phyloP scores from a whole-genome alignment of 1,140 invertebrate genomes.

The Neuroterus valhalla region DNA sequence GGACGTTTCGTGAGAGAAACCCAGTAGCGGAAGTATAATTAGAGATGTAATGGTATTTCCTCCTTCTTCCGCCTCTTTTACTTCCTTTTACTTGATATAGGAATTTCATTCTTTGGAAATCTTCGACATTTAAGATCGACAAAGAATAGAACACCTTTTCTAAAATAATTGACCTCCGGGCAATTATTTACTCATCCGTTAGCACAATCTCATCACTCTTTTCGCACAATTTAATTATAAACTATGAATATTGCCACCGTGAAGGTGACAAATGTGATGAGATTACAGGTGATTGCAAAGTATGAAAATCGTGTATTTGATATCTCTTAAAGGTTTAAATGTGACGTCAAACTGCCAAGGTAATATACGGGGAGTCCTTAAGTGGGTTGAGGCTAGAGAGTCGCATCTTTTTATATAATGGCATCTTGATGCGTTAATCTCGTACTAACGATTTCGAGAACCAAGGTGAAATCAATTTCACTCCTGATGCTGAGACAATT shows the following conservation, averaged over 20 bases:
- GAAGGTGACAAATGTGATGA: constrained; percentile 28
- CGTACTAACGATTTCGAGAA: constrained; percentile 36
- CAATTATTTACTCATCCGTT: constrained; percentile 11
- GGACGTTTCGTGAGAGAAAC: not conserved
- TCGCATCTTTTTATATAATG: constrained; percentile 56
- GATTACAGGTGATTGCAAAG: constrained; percentile 46
- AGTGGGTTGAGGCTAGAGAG: constrained; percentile 63
- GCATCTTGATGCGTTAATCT: constrained; percentile 49
- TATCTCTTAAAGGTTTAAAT: constrained; percentile 39
- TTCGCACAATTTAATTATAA: constrained; percentile 25
- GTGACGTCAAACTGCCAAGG: constrained; percentile 53
- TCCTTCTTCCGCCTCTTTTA: too few relatives aligned
- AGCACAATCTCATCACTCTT: constrained; percentile 1
- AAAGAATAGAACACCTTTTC: not conserved
- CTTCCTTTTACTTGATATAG: too few relatives aligned
- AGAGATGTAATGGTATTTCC: too few relatives aligned
- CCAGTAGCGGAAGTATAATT: not conserved
- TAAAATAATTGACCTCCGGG: not conserved
- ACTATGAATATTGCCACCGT: constrained; percentile 25
- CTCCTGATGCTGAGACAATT: constrained; percentile 8
- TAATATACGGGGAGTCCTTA: constrained; percentile 54
- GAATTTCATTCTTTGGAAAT: too few relatives aligned
- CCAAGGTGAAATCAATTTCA: constrained; percentile 43
- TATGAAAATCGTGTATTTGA: constrained; percentile 33
- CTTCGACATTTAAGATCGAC: too few relatives aligned